These are phyloP conservation scores for Nothobranchius kuhntae DNA, from an alignment of 2,113 vertebrate genomes.

Conservation along the genomic window DNA sequence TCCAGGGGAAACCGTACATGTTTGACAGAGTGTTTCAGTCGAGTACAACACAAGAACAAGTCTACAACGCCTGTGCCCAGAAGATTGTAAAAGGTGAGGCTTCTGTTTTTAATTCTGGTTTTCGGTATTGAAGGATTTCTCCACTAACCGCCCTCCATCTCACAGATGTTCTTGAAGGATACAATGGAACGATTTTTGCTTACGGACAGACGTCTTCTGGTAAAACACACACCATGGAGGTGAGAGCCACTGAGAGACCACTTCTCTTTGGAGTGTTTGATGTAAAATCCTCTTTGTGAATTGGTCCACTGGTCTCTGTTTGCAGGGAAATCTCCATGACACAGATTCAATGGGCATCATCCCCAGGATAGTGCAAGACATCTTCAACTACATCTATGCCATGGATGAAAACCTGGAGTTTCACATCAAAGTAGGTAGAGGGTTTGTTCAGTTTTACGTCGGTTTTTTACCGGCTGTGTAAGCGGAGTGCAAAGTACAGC, in stretches of 20 bases:
- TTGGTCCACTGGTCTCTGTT: background rate
- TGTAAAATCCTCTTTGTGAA: background rate
- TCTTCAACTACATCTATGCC: conserved; percentile 95
- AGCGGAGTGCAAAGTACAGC: no score
- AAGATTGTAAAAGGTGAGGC: conserved; percentile 97
- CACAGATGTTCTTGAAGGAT: conserved; percentile 95
- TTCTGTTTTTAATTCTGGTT: background rate
- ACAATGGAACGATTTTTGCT: conserved; percentile 98
- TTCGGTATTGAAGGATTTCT: background rate
- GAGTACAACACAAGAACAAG: conserved; percentile 93
- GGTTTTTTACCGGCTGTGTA: background rate
- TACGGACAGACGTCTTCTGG: conserved; percentile 97
- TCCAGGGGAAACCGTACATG: conserved; percentile 90
- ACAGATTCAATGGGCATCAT: conserved; percentile 93
- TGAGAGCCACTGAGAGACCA: conserved; percentile 56
- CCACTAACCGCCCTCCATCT: background rate
- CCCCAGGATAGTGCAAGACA: conserved; percentile 93
- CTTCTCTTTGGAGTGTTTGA: background rate
- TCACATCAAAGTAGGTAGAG: conserved; percentile 86
- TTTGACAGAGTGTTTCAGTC: conserved; percentile 95
- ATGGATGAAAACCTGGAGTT: conserved; percentile 97
- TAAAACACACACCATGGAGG: conserved; percentile 99
- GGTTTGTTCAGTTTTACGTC: background rate
- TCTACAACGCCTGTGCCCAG: conserved; percentile 96
- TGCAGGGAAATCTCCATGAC: conserved; percentile 91